phyloP scores from a whole-genome alignment of 2,113 vertebrate genomes.

The Saccopteryx bilineata region DNA sequence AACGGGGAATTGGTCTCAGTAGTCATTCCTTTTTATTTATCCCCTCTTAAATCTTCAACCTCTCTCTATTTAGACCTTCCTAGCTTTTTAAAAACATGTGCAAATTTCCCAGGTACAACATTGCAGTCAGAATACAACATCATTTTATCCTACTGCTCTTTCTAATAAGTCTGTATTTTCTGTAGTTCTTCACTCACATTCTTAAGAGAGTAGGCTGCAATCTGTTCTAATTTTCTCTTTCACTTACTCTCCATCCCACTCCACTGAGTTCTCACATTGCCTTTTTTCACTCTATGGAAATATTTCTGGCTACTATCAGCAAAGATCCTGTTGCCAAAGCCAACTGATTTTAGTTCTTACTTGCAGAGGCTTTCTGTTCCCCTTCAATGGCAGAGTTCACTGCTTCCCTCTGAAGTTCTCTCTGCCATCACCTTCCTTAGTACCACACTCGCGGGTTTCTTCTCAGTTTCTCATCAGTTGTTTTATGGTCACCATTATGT shows the following conservation, averaged over 20 bases:
- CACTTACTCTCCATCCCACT: background rate
- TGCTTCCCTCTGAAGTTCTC: background rate
- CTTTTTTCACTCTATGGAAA: background rate
- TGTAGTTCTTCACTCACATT: background rate
- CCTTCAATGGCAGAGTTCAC: background rate
- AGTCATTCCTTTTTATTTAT: background rate
- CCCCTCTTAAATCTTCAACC: background rate
- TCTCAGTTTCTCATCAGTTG: background rate
- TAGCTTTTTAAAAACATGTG: background rate
- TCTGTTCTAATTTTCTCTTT: slow-evolving; percentile 33
- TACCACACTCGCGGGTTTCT: background rate
- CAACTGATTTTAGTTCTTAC: background rate
- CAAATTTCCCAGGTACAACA: background rate
- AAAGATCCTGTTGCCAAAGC: background rate
- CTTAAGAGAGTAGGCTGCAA: background rate
- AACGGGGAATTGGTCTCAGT: background rate
- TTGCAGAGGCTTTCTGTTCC: background rate
- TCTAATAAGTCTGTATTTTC: background rate
- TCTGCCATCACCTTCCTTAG: background rate
- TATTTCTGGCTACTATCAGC: background rate
- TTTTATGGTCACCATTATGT: background rate
- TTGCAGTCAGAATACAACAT: background rate
- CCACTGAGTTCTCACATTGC: background rate
- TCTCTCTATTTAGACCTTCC: background rate
- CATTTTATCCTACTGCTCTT: background rate